Conservation (phyloP, 2,113 vertebrate genomes). For the Otis tarda region DNA sequence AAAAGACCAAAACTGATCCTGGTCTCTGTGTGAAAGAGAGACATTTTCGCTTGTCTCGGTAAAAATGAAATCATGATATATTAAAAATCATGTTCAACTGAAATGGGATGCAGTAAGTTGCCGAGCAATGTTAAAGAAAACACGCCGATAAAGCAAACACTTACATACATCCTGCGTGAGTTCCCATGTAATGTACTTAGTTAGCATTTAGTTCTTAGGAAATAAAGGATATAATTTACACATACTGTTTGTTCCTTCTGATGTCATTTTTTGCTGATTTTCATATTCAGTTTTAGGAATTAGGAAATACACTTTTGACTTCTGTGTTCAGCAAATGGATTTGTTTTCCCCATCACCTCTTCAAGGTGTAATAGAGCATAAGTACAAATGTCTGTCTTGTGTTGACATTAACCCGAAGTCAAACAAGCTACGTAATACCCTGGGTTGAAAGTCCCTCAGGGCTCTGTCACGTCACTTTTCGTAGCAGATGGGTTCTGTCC, state of each 20-base stretch:
- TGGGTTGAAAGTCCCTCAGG: neutral
- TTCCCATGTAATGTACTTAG: neutral
- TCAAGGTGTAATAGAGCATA: neutral
- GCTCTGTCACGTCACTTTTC: neutral
- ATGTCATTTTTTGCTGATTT: neutral
- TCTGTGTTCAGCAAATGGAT: neutral
- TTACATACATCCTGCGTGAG: rapidly evolving
- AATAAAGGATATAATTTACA: neutral
- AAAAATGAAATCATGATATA: neutral
- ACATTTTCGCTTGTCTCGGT: neutral
- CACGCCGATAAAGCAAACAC: neutral
- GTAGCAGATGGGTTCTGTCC: neutral
- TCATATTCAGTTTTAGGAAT: neutral
- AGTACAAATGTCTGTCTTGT: neutral
- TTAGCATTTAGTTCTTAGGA: neutral
- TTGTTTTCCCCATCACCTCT: neutral
- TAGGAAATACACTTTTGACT: neutral
- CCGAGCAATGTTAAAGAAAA: neutral
- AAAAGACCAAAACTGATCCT: neutral
- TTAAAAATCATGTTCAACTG: neutral
- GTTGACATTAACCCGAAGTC: neutral
- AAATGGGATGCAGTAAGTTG: neutral
- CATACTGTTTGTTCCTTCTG: neutral
- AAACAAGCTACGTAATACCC: neutral
- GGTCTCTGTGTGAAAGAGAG: neutral